Base-by-base conservation (phyloP, 2,888 invertebrate species). In the Nemapogon koenigi region DNA sequence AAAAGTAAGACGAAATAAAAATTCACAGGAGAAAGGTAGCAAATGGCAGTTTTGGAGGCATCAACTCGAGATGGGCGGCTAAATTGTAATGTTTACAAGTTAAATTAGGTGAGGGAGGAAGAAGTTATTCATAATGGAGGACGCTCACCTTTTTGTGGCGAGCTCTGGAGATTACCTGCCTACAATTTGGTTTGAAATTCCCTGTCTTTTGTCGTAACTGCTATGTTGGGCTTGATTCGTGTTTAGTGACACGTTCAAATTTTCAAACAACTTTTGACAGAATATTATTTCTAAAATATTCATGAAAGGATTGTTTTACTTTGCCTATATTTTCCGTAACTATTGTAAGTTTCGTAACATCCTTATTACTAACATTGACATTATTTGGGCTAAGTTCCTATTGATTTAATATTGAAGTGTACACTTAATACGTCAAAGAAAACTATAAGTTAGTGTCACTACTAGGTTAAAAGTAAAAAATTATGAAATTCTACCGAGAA, bases 51-150 rank as follows among this genome's bases (percentile, higher is more conserved):
- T 66, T 63, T 48, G 55, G 59, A 61, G 55, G 62, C 63, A 65
- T 67, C 68, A 66, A 67, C 59, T 59, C 59, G 66, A 60, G 62
- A 64, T 66, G 63, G 64, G 58, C 55, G 62, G 49, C 63, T 68
- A 65, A 70, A 71, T 70, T 66, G 66, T 70, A 67, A 70, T 68
- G 70, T 69, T 71, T 69, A 71, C 71, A 69, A 71, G 71, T 71
- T 71, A 70, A 71, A 71, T 71, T 68, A 69, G 69, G 66, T 60
- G 66, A 63, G 62, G 59, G 57, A 55, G 53, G 53, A 57, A 55
- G 57, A 62, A 64, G 61, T 67, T 67, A 68, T 66, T 65, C 65
- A 65, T 66, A 66, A 68, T 65, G 59, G 59, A 48, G 53, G 47
- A 47, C 52, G 46, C 54, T 62, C 61, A 60, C 63, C 66, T 65